Conservation (phyloP, 2,797 vertebrate species). For the Microhierax caerulescens region DNA sequence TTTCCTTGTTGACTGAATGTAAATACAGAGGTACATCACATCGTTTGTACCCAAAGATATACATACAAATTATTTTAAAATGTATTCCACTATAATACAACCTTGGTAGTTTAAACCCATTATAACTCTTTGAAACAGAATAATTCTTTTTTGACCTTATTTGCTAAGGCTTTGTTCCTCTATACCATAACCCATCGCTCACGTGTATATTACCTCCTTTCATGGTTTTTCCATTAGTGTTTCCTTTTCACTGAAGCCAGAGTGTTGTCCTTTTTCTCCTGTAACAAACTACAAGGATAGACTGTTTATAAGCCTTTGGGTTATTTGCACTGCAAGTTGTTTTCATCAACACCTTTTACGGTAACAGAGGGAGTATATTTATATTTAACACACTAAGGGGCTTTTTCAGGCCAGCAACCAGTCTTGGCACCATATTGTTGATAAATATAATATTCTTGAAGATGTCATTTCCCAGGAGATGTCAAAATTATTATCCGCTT, state of each 20-base stretch:
- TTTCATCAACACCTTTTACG: not conserved
- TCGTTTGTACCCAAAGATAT: not conserved
- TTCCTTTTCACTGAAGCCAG: not conserved
- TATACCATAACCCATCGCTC: not conserved
- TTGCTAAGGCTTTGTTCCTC: not conserved
- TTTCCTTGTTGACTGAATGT: not conserved
- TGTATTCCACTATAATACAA: not conserved
- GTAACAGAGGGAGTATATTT: not conserved
- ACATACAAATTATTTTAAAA: not conserved
- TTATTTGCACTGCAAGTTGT: not conserved
- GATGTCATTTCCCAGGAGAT: not conserved
- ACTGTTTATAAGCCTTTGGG: not conserved
- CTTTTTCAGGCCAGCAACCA: not conserved
- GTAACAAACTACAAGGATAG: not conserved
- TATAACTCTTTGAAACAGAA: not conserved
- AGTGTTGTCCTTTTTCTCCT: not conserved
- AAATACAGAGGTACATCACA: fast-evolving
- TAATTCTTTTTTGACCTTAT: not conserved
- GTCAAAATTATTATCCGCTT: not conserved
- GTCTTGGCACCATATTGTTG: not conserved
- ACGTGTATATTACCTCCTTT: fast-evolving
- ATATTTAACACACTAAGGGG: not conserved
- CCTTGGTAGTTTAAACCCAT: not conserved
- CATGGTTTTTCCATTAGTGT: not conserved
- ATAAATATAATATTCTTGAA: not conserved